Base-by-base conservation (phyloP, 2,888 invertebrate genomes). In the Synergus laeviventris region DNA sequence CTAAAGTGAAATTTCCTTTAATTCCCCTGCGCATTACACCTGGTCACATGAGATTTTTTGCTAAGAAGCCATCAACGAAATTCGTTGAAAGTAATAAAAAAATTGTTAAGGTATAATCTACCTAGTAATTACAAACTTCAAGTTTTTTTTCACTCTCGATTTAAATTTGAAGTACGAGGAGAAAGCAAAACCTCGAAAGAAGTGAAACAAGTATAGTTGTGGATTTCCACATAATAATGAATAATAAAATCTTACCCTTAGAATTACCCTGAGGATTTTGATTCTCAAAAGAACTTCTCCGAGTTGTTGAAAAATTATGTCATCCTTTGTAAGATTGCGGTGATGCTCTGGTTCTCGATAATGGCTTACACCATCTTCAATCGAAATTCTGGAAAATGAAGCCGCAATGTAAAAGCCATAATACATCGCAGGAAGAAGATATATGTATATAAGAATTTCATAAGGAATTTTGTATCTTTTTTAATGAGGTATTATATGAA, bases 11-110 rank as follows among this genome's bases (percentile, higher is more conserved):
- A 60, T 75, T 74, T 9, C 75, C 66, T 56, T 77, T 75, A 61
- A 79, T 79, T 76, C 83, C 84, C 74, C 70, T 84, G 70, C 82
- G 78, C 73, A 79, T 78, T 76, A 81, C 82, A 76, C 80, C 73
- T 56, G 84, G 82, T 49, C 81, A 81, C 70, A 79, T 83, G 38
- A 82, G 81, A 73, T 74, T 83, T 56, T 79, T 82, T 79, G 54
- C 31, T 31, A 76, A 64, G 36, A 78, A 64, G 62, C 78, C 38
- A 36, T 56, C 54, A 59, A 74, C 42, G 75, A 75, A 60, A 59
- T 36, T 1, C 60, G 24, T 42, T 21, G 59, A 60, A 39, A 11
- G 1, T 14, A 45, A 24, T 36, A 7, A 8, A 16, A 54, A 62
- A 36, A 61, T 5, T 11, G 7, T 38, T 31, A 1, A 66, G 66